Percentiles rank a stretch among this genome's conserved stretches.
Evolutionary conservation across 2,797 vertebrate genomes (phyloP).

Genomic region (Dendrocincla tyrannina): DNA sequence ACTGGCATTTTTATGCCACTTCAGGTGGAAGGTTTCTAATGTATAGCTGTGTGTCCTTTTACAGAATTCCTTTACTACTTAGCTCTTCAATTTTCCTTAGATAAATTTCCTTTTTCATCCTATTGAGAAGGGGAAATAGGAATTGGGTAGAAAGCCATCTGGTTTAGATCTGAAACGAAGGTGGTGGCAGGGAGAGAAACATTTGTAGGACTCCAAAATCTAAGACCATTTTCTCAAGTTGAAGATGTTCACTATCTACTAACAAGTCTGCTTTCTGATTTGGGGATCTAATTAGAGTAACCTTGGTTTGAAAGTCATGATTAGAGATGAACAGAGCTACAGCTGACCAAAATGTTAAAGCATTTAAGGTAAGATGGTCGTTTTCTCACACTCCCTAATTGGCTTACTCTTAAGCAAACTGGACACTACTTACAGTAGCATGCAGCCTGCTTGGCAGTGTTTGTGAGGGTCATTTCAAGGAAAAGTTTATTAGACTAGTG

Average conservation of each 20-base stretch:
- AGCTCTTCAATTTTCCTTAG: not conserved
- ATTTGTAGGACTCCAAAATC: not conserved
- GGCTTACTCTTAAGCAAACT: not conserved
- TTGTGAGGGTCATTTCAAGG: not conserved
- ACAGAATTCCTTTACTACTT: not conserved
- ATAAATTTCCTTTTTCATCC: not conserved
- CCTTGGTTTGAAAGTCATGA: not conserved
- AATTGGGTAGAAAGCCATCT: not conserved
- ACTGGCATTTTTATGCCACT: not conserved
- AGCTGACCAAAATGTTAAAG: not conserved
- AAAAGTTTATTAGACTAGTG: not conserved
- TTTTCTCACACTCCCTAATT: not conserved
- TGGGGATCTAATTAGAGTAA: not conserved
- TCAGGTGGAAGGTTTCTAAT: not conserved
- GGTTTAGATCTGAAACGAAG: constrained; percentile 6
- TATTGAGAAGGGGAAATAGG: not conserved
- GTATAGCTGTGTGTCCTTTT: not conserved
- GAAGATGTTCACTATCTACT: not conserved
- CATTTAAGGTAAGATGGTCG: not conserved
- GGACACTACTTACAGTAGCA: rapidly evolving
- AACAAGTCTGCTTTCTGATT: not conserved
- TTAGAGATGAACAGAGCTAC: not conserved
- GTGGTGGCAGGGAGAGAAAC: not conserved
- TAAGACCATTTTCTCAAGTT: not conserved
- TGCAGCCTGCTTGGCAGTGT: not conserved